Evolutionary conservation across 2,113 vertebrate genomes (phyloP).

Genomic region (Chaetodon trifascialis): DNA sequence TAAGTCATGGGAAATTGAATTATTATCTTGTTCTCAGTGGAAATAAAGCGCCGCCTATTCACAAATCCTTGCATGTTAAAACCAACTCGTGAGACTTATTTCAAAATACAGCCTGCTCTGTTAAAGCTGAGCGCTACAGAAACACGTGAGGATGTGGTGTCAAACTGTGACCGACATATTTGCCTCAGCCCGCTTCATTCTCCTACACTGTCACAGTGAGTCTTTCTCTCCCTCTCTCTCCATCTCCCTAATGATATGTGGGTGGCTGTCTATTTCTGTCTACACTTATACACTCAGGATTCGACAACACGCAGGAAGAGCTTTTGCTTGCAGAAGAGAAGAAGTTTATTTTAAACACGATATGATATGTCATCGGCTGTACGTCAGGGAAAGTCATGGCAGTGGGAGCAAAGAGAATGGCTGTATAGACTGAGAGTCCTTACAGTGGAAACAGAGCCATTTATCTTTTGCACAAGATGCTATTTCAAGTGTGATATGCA

Average conservation of each 20-base stretch:
- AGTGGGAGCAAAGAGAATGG: slow-evolving; percentile 57
- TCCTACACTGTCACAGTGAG: slow-evolving; percentile 70
- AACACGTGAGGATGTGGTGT: slow-evolving; percentile 43
- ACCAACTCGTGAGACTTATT: neutral
- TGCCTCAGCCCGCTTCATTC: slow-evolving; percentile 55
- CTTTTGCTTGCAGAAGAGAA: slow-evolving; percentile 71
- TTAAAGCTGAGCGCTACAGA: neutral
- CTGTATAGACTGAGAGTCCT: slow-evolving; percentile 52
- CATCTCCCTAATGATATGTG: slow-evolving; percentile 85
- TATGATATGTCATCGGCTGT: slow-evolving; percentile 60
- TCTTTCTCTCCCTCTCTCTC: slow-evolving; percentile 68
- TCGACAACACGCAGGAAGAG: slow-evolving; percentile 67
- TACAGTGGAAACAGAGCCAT: slow-evolving; percentile 36
- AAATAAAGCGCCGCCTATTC: slow-evolving; percentile 13
- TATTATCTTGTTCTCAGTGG: slow-evolving; percentile 40
- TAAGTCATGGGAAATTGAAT: slow-evolving; percentile 47
- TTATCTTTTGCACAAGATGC: slow-evolving; percentile 26
- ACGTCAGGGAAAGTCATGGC: slow-evolving; percentile 70
- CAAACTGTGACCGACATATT: slow-evolving; percentile 68
- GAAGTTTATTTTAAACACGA: slow-evolving; percentile 78
- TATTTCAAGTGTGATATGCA: slow-evolving; percentile 14
- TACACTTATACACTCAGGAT: slow-evolving; percentile 73
- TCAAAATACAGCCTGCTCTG: neutral
- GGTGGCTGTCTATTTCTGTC: slow-evolving; percentile 87
- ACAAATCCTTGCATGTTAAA: neutral